Evolutionary conservation across 2,888 invertebrate genomes (phyloP).

Genomic region (Melieria crassipennis): DNA sequence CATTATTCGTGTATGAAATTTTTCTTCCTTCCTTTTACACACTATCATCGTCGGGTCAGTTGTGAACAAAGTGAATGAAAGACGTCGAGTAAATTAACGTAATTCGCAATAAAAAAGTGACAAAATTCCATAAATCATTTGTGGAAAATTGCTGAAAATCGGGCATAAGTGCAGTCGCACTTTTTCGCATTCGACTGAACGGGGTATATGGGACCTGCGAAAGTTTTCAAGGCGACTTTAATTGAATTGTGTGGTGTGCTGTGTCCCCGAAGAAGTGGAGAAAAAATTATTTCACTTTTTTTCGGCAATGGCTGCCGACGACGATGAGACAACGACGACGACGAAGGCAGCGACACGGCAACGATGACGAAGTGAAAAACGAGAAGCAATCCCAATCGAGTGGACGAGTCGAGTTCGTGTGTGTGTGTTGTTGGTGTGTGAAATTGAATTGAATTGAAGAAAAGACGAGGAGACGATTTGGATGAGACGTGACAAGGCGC

Average conservation of each 20-base stretch:
- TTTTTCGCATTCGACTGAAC: neutral
- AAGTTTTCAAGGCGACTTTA: neutral
- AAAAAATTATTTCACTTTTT: slow-evolving; percentile 39
- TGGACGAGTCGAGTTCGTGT: slow-evolving; percentile 21
- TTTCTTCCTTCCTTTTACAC: slow-evolving; percentile 49
- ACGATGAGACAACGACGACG: slow-evolving; percentile 39
- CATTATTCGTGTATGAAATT: slow-evolving; percentile 42
- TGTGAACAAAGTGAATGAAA: slow-evolving; percentile 39
- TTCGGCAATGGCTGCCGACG: slow-evolving; percentile 49
- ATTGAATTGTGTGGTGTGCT: slow-evolving; percentile 7
- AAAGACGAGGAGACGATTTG: slow-evolving; percentile 14
- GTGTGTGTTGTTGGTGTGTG: neutral
- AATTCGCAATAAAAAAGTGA: slow-evolving; percentile 25
- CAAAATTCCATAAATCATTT: slow-evolving; percentile 16
- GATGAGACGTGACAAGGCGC: neutral
- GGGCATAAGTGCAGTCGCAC: neutral
- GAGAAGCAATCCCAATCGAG: slow-evolving; percentile 37
- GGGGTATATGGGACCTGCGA: neutral
- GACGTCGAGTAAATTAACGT: slow-evolving; percentile 35
- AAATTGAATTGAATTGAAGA: slow-evolving; percentile 13
- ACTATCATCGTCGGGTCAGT: slow-evolving; percentile 42
- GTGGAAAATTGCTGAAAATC: neutral
- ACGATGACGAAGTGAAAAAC: slow-evolving; percentile 51
- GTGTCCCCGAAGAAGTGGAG: slow-evolving; percentile 3
- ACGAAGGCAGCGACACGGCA: slow-evolving; percentile 34